Evolutionary conservation across 2,888 invertebrate species (phyloP).

Genomic region (Hipparchia semele): DNA sequence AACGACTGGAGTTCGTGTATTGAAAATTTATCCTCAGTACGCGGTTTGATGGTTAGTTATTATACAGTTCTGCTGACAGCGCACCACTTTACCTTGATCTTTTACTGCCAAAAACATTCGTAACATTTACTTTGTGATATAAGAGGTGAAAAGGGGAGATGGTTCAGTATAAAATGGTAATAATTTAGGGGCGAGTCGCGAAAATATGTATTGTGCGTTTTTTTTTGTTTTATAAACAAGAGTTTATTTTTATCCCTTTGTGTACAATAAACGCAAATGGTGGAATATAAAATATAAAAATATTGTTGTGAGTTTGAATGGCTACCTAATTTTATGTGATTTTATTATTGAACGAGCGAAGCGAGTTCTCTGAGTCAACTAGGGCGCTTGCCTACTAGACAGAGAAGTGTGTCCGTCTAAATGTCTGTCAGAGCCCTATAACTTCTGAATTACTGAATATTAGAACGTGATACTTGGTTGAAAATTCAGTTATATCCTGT

Average conservation of each 20-base stretch:
- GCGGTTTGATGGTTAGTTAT: constrained; percentile 74
- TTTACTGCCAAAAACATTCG: constrained; percentile 19
- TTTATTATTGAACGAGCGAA: too few relatives aligned
- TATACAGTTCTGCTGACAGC: constrained; percentile 58
- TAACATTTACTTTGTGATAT: constrained; percentile 29
- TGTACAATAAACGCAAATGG: neutral
- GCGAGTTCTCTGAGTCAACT: too few relatives aligned
- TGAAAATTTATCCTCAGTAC: constrained; percentile 82
- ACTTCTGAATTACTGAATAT: too few relatives aligned
- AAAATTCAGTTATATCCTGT: too few relatives aligned
- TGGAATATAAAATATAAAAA: neutral
- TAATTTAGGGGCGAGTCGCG: constrained; percentile 51
- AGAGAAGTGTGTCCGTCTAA: too few relatives aligned
- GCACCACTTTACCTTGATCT: constrained; percentile 54
- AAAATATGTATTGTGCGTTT: constrained; percentile 65
- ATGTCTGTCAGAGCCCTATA: too few relatives aligned
- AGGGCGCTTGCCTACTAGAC: too few relatives aligned
- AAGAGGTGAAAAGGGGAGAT: constrained; percentile 17
- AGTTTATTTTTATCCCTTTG: constrained; percentile 63
- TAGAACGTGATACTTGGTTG: too few relatives aligned
- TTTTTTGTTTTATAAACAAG: constrained; percentile 70
- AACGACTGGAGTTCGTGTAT: constrained; percentile 73
- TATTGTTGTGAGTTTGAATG: neutral
- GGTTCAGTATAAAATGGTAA: constrained; percentile 29
- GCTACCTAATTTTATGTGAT: too few relatives aligned